Base-by-base conservation (phyloP, 2,888 invertebrate genomes). In the Ophonus ardosiacus region DNA sequence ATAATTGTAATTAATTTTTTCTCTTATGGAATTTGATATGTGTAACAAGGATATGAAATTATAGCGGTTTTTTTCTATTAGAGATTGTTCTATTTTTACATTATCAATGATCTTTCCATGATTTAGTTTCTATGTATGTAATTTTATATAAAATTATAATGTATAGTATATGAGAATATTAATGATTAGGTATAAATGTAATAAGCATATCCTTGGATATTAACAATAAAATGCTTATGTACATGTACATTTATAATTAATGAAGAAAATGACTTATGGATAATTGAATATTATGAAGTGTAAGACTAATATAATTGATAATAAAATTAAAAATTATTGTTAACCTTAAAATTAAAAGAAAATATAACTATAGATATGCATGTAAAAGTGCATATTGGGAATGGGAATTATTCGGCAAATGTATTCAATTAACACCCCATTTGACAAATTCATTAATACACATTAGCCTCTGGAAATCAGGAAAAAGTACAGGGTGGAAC, bases 41-140 rank as follows among this genome's bases (percentile, higher is more conserved):
- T 63, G 68, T 68, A 68, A 68, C 68, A 68, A 68, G 38, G 68
- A 68, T 68, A 68, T 68, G 38, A 31, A 68, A 68, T 68, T 63
- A 13, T 17, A 21, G 21, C 24, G 10, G 3, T 63, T 63, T 38
- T 31, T 68, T 38, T n/a, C 68, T 68, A 0, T 68, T 68, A 68
- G n/a, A 38, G 31, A 68, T n/a, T 68, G 38, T 15, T 68, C 31
- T 68, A 15, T 38, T 68, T 68, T 68, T 68, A 31, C 13, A 15
- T 38, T 31, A 8, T 68, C 68, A 63, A 63, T 63, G 21, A 10
- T 13, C 38, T 68, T 31, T 38, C 31, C 68, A 68, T 31, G 68
- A 31, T 38, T 38, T 68, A 15, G 38, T 31, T 31, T 10, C 15
- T 31, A 24, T 24, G 13, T 65, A 24, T 63, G n/a, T 18, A 68